These are phyloP conservation scores for Anarrhichthys ocellatus DNA, from an alignment of 2,113 vertebrate species.

Conservation along the genomic window DNA sequence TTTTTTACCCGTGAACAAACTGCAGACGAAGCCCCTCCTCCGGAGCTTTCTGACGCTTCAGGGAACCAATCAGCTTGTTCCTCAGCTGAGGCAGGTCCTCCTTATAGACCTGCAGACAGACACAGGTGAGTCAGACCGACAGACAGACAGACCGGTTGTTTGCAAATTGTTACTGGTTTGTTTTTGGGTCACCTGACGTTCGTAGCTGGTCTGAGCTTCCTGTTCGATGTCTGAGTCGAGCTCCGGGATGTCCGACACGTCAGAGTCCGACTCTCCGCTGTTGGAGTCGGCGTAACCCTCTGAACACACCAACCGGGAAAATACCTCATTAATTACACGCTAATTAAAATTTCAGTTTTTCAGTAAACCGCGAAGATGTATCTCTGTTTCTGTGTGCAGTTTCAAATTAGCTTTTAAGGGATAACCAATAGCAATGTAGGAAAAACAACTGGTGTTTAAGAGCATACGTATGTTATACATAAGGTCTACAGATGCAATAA, in stretches of 20 bases:
- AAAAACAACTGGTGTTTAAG: not conserved
- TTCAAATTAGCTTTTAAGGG: not conserved
- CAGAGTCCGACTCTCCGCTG: slow-evolving; percentile 96
- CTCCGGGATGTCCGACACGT: slow-evolving; percentile 95
- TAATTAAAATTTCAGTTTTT: not conserved
- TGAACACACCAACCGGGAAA: slow-evolving; percentile 54
- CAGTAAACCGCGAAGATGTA: not conserved
- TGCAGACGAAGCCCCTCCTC: slow-evolving; percentile 94
- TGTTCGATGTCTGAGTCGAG: slow-evolving; percentile 99
- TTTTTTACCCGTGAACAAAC: slow-evolving; percentile 94
- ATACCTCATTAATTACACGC: not conserved
- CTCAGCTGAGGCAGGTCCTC: slow-evolving; percentile 98
- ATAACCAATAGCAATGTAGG: slow-evolving; percentile 3
- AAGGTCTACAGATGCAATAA: not conserved
- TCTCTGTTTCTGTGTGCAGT: not conserved
- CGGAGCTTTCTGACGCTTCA: slow-evolving; percentile 92
- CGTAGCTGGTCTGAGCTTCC: slow-evolving; percentile 96
- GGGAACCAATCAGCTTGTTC: slow-evolving; percentile 90
- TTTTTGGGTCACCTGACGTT: slow-evolving; percentile 89
- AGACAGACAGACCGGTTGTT: not conserved
- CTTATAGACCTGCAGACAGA: slow-evolving; percentile 92
- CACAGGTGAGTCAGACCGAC: slow-evolving; percentile 14
- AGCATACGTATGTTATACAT: no score
- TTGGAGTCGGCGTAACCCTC: slow-evolving; percentile 93
- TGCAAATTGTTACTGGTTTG: not conserved